Percentiles rank a stretch among this genome's conserved stretches.
Evolutionary conservation across 1,140 invertebrate genomes (phyloP).

Genomic region (Paraescarpia echinospica): DNA sequence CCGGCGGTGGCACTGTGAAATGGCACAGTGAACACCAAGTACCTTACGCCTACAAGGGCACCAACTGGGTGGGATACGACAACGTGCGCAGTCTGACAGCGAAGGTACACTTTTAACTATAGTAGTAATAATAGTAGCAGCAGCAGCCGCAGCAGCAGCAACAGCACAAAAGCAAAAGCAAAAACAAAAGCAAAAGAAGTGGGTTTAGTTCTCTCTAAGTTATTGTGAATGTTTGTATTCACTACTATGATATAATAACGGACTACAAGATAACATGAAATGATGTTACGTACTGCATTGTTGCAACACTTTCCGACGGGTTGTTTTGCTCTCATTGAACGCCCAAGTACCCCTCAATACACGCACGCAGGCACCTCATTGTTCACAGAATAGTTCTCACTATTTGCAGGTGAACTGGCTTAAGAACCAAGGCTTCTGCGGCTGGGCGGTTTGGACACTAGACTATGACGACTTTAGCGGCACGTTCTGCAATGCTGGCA

Average conservation of each 20-base stretch:
- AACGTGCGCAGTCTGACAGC: constrained; percentile 72
- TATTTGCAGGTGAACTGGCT: constrained; percentile 82
- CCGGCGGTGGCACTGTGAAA: constrained; percentile 58
- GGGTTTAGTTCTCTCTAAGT: background rate
- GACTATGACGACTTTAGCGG: constrained; percentile 73
- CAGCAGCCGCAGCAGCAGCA: too few species aligned
- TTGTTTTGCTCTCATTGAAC: background rate
- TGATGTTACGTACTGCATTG: background rate
- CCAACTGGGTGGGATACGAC: constrained; percentile 92
- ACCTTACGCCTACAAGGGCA: constrained; percentile 75
- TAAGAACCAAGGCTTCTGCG: constrained; percentile 84
- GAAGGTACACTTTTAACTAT: constrained; percentile 63
- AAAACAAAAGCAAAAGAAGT: too few species aligned
- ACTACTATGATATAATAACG: background rate
- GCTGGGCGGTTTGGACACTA: constrained; percentile 95
- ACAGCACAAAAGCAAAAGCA: background rate
- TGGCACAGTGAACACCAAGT: constrained; percentile 67
- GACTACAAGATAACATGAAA: background rate
- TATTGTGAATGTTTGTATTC: background rate
- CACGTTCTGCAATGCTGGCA: constrained; percentile 41
- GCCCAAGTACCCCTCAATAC: background rate
- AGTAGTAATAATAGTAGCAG: background rate
- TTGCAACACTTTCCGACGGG: background rate
- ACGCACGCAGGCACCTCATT: background rate
- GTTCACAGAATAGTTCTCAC: background rate